Evolutionary conservation across 2,888 invertebrate genomes (phyloP).

Genomic region (Philhelius pedissequus): DNA sequence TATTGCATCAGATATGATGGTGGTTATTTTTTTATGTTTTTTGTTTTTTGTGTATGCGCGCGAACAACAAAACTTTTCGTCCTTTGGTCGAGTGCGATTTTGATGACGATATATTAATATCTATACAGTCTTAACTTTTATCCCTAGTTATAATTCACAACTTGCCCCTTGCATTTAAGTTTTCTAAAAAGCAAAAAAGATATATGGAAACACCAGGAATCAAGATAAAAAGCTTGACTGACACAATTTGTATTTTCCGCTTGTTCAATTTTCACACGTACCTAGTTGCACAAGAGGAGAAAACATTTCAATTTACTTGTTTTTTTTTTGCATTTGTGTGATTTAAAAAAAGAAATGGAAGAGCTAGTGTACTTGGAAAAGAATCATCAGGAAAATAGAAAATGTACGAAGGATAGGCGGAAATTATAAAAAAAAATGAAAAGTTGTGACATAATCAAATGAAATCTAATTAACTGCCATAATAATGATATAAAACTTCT

Average conservation of each 20-base stretch:
- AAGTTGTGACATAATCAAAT: too few relatives aligned
- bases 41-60: not conserved
- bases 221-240: slow-evolving; percentile 66
- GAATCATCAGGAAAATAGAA: too few relatives aligned
- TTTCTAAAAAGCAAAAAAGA: slow-evolving; percentile 3
- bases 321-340: too few relatives aligned
- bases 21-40: too few relatives aligned
- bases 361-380: too few relatives aligned
- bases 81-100: slow-evolving; percentile 8
- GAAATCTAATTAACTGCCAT: too few relatives aligned
- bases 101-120: slow-evolving; percentile 20
- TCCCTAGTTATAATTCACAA: slow-evolving; percentile 33
- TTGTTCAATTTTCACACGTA: slow-evolving; percentile 65
- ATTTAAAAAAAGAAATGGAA: too few relatives aligned
- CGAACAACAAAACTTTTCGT: not conserved
- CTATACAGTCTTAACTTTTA: not conserved
- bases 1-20: not conserved
- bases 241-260: slow-evolving; percentile 65
- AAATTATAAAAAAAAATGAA: too few relatives aligned
- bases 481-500: too few relatives aligned
- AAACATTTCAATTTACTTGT: slow-evolving; percentile 52
- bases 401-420: too few relatives aligned
- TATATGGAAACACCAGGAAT: slow-evolving; percentile 45
- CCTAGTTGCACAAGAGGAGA: not conserved
- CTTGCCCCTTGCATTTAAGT: slow-evolving; percentile 34